Evolutionary conservation across 2,113 vertebrate species (phyloP).

Genomic region (Stegostoma tigrinum): DNA sequence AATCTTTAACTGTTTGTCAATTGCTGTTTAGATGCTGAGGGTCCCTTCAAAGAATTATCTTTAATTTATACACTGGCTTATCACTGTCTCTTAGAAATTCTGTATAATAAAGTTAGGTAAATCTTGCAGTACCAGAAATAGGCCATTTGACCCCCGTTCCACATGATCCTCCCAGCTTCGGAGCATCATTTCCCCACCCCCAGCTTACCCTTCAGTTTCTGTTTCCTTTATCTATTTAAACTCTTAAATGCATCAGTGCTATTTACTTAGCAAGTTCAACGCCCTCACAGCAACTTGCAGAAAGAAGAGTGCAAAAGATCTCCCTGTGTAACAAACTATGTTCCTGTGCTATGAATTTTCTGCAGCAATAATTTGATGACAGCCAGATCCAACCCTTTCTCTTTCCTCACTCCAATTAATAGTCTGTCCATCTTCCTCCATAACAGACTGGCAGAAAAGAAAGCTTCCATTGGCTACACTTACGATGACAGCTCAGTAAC

Average conservation of each 20-base stretch:
- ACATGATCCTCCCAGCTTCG: not conserved
- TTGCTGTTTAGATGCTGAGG: not conserved
- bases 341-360: not conserved
- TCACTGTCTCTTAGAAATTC: not conserved
- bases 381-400: too few species aligned
- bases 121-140: not conserved
- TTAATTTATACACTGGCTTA: not conserved
- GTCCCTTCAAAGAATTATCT: not conserved
- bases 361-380: not conserved
- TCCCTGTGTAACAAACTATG: not conserved
- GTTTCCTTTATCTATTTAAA: not conserved
- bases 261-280: not conserved
- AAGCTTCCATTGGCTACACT: constrained; percentile 87
- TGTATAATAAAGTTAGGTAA: not conserved
- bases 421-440: not conserved
- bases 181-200: too few species aligned
- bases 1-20: not conserved
- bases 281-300: not conserved
- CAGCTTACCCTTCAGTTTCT: not conserved
- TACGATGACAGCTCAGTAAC: constrained; percentile 89
- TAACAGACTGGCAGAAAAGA: constrained; percentile 79
- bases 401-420: not conserved
- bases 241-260: not conserved
- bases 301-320: not conserved
- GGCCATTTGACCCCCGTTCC: too few species aligned